phyloP scores from a whole-genome alignment of 2,888 invertebrate genomes.

The Achlya flavicornis region DNA sequence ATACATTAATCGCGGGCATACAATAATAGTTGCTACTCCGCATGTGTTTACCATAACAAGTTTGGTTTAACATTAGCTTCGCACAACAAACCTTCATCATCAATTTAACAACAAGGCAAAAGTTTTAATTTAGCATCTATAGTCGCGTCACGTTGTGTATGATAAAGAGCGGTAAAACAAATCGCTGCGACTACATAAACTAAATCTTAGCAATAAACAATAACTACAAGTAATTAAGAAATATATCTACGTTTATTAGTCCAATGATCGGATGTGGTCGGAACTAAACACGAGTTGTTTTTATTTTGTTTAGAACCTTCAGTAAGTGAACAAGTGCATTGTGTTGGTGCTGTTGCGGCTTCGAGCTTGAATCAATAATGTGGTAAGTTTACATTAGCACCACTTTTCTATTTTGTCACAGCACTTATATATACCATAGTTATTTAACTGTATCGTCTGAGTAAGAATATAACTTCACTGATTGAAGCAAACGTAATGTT shows the following conservation, averaged over 20 bases:
- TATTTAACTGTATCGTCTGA: no score
- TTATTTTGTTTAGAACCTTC: conserved; percentile 9
- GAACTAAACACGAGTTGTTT: not conserved
- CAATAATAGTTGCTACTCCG: not conserved
- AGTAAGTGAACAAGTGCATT: conserved; percentile 2
- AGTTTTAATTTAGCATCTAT: not conserved
- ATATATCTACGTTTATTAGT: conserved; percentile 5
- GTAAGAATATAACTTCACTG: not conserved
- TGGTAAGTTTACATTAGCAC: not conserved
- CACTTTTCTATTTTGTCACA: not conserved
- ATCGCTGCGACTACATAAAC: not conserved
- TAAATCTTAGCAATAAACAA: conserved; percentile 8
- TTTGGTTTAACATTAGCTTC: not conserved
- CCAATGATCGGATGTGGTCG: not conserved
- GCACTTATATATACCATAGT: not conserved
- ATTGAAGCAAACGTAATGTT: not conserved
- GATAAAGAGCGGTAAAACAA: not conserved
- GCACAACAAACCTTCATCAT: not conserved
- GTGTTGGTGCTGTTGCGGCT: conserved; percentile 5
- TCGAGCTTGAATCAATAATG: not conserved
- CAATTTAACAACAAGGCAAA: not conserved
- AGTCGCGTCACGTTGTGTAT: not conserved
- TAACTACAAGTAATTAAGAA: conserved; percentile 9
- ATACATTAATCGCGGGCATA: not conserved
- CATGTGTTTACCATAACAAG: conserved; percentile 1